Evolutionary conservation across 2,113 vertebrate species (phyloP).

Genomic region (Peromyscus maniculatus): DNA sequence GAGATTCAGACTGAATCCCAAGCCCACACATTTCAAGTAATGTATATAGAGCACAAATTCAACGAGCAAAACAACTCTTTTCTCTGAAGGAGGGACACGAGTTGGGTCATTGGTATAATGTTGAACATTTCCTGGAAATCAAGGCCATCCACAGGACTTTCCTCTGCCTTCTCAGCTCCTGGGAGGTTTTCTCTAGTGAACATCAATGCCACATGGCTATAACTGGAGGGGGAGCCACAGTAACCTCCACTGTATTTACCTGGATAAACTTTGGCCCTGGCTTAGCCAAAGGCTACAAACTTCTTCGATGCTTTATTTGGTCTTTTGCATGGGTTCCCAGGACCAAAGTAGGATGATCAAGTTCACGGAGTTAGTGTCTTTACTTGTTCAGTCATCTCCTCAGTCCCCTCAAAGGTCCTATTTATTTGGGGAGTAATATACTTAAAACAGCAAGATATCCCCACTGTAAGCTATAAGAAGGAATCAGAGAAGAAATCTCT

Average conservation of each 20-base stretch:
- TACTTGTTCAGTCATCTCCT: background rate
- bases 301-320: background rate
- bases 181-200: background rate
- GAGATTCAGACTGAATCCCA: slow-evolving; percentile 3
- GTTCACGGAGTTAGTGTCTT: background rate
- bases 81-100: background rate
- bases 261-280: background rate
- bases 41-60: background rate
- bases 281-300: background rate
- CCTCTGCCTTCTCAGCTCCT: background rate
- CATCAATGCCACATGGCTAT: background rate
- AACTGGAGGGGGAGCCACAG: background rate
- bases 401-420: background rate
- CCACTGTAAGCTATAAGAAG: background rate
- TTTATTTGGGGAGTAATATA: slow-evolving; percentile 25
- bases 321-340: background rate
- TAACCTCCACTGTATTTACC: background rate
- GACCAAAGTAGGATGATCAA: background rate
- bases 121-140: background rate
- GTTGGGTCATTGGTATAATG: background rate
- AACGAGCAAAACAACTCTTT: background rate
- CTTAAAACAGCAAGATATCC: background rate
- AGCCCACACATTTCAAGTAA: background rate
- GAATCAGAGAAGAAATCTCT: background rate
- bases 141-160: background rate